A percentile compares a stretch with the other conserved stretches of the same genome.
phyloP scores from a whole-genome alignment of 2,797 vertebrate species.

The Channa striata region DNA sequence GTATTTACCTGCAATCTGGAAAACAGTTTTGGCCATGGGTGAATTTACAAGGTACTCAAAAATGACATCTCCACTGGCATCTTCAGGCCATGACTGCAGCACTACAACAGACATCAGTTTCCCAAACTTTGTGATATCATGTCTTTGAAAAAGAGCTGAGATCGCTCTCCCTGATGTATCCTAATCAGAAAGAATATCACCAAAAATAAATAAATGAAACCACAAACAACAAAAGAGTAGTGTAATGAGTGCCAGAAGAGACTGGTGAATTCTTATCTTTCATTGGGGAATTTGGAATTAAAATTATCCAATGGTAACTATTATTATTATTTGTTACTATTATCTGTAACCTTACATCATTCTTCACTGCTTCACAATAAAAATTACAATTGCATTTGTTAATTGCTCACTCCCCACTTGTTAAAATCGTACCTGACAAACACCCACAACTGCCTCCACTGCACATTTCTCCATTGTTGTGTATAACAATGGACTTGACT shows the following conservation, averaged over 20 bases:
- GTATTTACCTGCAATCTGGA: conserved; percentile 46
- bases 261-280: no score
- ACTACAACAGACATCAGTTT: conserved; percentile 56
- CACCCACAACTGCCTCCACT: conserved; percentile 10
- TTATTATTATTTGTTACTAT: no score
- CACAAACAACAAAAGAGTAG: neutral
- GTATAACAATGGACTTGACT: conserved; percentile 17
- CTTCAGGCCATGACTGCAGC: conserved; percentile 48
- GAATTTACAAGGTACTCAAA: conserved; percentile 46
- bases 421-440: conserved; percentile 50
- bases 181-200: neutral
- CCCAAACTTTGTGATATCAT: conserved; percentile 47
- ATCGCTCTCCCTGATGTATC: conserved; percentile 11
- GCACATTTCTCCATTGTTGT: conserved; percentile 52
- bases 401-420: neutral
- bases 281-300: no score
- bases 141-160: neutral
- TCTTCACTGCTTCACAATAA: no score
- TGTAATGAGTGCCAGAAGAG: no score
- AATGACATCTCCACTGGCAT: conserved; percentile 22
- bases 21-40: conserved; percentile 39
- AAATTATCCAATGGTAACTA: no score
- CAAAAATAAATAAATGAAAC: neutral
- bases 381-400: neutral
- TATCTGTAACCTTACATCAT: no score